Conservation (phyloP, 2,797 vertebrate species). For the Pipistrellus pipistrellus region DNA sequence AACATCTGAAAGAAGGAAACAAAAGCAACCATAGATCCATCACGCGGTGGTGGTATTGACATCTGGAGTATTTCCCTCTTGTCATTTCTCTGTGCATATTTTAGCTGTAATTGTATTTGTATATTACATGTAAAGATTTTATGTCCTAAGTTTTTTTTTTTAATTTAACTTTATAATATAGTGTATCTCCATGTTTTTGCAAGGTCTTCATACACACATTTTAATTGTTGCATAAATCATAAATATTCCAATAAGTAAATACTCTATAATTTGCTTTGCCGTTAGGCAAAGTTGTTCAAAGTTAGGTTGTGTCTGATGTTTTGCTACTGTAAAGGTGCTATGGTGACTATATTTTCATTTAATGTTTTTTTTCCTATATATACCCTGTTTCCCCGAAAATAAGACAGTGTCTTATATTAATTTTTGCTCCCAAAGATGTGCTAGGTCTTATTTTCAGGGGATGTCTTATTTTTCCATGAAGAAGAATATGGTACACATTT, state of each 20-base stretch:
- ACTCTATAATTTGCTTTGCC: neutral
- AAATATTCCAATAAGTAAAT: neutral
- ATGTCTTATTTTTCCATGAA: too few relatives aligned
- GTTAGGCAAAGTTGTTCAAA: neutral
- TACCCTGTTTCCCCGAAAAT: too few relatives aligned
- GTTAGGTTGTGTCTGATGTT: neutral
- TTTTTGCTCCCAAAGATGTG: too few relatives aligned
- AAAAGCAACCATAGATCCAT: neutral
- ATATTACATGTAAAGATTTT: neutral
- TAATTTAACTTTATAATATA: neutral
- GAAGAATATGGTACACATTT: too few relatives aligned
- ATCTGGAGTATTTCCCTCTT: neutral
- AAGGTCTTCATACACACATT: neutral
- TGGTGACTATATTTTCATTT: neutral
- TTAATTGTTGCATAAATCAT: neutral
- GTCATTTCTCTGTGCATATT: neutral
- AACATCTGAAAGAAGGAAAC: neutral
- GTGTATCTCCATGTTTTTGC: neutral
- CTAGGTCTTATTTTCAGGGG: too few relatives aligned
- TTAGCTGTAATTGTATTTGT: slow-evolving; percentile 18
- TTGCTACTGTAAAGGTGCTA: neutral
- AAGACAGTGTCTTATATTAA: too few relatives aligned
- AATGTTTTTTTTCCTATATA: neutral
- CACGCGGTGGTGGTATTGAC: neutral
- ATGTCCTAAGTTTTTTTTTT: neutral